phyloP scores from a whole-genome alignment of 1,140 invertebrate species.

The Ceratosolen solmsi region DNA sequence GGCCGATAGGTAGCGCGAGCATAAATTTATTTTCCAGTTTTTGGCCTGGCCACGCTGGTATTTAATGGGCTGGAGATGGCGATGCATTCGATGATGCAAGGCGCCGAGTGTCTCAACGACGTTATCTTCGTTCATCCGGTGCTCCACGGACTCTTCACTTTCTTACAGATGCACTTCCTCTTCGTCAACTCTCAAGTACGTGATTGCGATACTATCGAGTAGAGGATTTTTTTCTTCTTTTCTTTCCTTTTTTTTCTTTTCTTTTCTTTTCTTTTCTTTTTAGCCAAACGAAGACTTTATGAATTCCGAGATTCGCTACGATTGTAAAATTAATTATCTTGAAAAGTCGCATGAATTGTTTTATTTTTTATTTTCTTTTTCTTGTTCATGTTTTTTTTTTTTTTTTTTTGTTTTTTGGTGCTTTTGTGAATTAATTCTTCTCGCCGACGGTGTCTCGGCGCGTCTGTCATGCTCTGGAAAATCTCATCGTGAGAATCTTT shows the following conservation, averaged over 20 bases:
- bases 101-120: conserved; percentile 74
- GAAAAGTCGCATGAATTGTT: background rate
- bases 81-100: conserved; percentile 78
- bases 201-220: background rate
- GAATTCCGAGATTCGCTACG: background rate
- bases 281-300: background rate
- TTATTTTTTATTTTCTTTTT: too few relatives aligned
- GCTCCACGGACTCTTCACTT: conserved; percentile 81
- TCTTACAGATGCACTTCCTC: conserved; percentile 81
- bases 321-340: background rate
- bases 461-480: background rate
- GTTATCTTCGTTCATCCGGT: conserved; percentile 78
- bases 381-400: too few relatives aligned
- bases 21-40: conserved; percentile 72
- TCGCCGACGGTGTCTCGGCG: background rate
- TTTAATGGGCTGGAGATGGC: conserved; percentile 80
- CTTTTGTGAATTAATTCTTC: background rate
- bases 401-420: too few relatives aligned
- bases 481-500: background rate
- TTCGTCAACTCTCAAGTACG: conserved; percentile 81
- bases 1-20: background rate
- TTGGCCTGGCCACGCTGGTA: conserved; percentile 79
- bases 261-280: too few relatives aligned
- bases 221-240: too few relatives aligned
- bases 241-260: too few relatives aligned